A percentile compares a stretch with the other conserved stretches of the same genome.
phyloP scores from a whole-genome alignment of 2,113 vertebrate species.

The Cyrtonyx montezumae region DNA sequence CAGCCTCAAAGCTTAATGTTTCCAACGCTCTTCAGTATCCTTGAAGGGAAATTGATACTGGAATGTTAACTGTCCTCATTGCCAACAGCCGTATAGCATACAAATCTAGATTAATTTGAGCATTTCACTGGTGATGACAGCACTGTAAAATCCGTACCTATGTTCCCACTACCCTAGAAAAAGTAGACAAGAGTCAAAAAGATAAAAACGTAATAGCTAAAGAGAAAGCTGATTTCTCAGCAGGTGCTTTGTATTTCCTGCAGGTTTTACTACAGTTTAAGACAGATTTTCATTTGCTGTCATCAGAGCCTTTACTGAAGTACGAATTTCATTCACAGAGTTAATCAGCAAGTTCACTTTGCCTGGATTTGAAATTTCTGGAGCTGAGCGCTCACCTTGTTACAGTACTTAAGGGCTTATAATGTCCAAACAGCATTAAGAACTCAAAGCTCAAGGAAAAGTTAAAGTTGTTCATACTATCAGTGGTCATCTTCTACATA shows the following conservation, averaged over 20 bases:
- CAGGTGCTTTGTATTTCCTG: neutral
- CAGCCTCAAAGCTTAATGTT: slow-evolving; percentile 48
- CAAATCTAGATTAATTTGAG: slow-evolving; percentile 47
- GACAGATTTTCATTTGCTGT: neutral
- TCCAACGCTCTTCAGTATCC: slow-evolving; percentile 25
- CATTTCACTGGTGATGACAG: neutral
- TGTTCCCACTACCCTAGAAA: neutral
- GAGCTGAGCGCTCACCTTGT: neutral
- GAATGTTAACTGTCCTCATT: neutral
- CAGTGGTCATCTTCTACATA: neutral
- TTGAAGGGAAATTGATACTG: slow-evolving; percentile 28
- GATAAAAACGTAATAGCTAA: neutral
- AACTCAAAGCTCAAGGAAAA: neutral
- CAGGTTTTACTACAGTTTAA: neutral
- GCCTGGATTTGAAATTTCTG: neutral
- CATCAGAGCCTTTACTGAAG: neutral
- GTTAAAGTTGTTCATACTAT: neutral
- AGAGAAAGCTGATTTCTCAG: neutral
- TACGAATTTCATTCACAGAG: neutral
- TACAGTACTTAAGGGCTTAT: neutral
- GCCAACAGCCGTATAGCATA: slow-evolving; percentile 2
- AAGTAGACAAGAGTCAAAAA: neutral
- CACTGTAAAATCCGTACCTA: neutral
- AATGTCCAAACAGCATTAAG: neutral
- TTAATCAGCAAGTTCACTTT: slow-evolving; percentile 10